Percentiles rank a stretch among this genome's conserved stretches.
phyloP scores from a whole-genome alignment of 2,797 vertebrate genomes.

The Naso thynnoides region DNA sequence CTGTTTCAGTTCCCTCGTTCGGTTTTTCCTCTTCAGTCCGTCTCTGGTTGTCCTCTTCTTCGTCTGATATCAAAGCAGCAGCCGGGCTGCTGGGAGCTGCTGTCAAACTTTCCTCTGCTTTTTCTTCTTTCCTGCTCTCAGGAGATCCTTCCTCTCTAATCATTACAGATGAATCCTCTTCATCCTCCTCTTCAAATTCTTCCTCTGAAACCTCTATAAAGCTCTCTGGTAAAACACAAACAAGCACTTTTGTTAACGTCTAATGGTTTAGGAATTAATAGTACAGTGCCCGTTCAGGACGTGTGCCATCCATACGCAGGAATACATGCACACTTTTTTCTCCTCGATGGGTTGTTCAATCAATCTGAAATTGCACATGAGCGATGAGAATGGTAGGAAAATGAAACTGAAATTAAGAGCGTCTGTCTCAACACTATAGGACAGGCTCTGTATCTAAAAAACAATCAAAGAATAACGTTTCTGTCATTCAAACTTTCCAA shows the following conservation, averaged over 20 bases:
- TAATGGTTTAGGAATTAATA: background rate
- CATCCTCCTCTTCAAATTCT: slow-evolving; percentile 63
- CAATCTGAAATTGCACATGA: too few species aligned
- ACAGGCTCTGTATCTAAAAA: too few species aligned
- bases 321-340: too few species aligned
- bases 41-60: slow-evolving; percentile 32
- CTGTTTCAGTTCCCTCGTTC: slow-evolving; percentile 26
- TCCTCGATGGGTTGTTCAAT: too few species aligned
- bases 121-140: slow-evolving; percentile 59
- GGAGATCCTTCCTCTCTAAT: slow-evolving; percentile 62
- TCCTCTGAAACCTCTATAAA: slow-evolving; percentile 91
- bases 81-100: slow-evolving; percentile 35
- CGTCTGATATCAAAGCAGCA: slow-evolving; percentile 69
- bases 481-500: too few species aligned
- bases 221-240: slow-evolving; percentile 82
- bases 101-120: slow-evolving; percentile 10
- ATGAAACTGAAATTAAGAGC: too few species aligned
- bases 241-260: background rate
- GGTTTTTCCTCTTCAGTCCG: slow-evolving; percentile 54
- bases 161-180: slow-evolving; percentile 69
- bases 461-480: too few species aligned
- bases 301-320: too few species aligned
- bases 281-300: too few species aligned
- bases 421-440: too few species aligned
- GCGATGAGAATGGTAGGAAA: too few species aligned